A percentile compares a stretch with the other conserved stretches of the same genome.
These are phyloP conservation scores for Chaetops frenatus DNA, from an alignment of 2,113 vertebrate species.

Conservation along the genomic window DNA sequence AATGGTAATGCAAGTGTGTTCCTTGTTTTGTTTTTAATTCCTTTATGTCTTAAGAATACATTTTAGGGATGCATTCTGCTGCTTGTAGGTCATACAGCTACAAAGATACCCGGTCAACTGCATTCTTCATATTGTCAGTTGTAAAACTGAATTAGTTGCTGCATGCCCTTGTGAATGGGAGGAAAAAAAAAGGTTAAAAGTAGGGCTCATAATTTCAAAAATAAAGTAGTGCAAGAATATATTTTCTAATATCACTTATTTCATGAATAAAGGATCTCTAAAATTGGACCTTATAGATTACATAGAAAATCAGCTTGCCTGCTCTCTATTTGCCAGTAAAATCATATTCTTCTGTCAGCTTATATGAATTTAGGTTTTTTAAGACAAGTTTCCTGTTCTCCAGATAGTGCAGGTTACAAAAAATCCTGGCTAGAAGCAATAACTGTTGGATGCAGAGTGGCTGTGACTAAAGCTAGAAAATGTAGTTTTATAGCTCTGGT, in stretches of 20 bases:
- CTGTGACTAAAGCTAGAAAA: background rate
- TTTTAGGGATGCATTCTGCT: slow-evolving; percentile 63
- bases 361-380: background rate
- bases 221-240: slow-evolving; percentile 15
- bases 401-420: background rate
- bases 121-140: slow-evolving; percentile 66
- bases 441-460: background rate
- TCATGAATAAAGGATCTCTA: background rate
- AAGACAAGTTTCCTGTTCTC: background rate
- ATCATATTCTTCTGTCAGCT: background rate
- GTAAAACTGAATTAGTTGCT: slow-evolving; percentile 63
- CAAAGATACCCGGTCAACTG: slow-evolving; percentile 54
- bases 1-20: slow-evolving; percentile 35
- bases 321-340: background rate
- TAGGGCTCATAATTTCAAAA: slow-evolving; percentile 26
- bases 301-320: background rate
- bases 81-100: slow-evolving; percentile 61
- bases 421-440: background rate
- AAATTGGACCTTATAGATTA: background rate
- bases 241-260: background rate
- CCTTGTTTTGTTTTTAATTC: slow-evolving; percentile 66
- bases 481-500: slow-evolving; percentile 12
- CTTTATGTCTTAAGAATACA: slow-evolving; percentile 63
- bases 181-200: slow-evolving; percentile 61
- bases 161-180: slow-evolving; percentile 65